phyloP scores from a whole-genome alignment of 2,113 vertebrate species.

The Hoplias malabaricus region DNA sequence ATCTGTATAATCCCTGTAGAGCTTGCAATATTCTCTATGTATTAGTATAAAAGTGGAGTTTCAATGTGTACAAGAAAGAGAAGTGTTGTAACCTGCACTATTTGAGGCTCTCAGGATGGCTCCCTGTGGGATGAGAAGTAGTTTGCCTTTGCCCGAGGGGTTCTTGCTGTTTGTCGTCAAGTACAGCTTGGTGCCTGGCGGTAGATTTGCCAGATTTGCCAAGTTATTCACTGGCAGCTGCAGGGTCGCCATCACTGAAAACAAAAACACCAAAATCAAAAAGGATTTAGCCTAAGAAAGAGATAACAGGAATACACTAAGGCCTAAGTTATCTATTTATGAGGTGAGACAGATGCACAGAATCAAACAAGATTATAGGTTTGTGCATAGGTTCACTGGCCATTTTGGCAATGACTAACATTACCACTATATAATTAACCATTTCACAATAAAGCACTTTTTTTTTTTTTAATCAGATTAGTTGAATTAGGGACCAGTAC shows the following conservation, averaged over 20 bases:
- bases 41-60: too few relatives aligned
- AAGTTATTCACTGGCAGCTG: conserved; percentile 96
- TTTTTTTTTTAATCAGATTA: too few relatives aligned
- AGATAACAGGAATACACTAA: not conserved
- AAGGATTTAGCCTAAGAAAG: not conserved
- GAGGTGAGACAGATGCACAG: too few relatives aligned
- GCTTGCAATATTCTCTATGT: too few relatives aligned
- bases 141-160: conserved; percentile 95
- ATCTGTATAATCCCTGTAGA: too few relatives aligned
- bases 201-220: conserved; percentile 93
- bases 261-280: conserved; percentile 4
- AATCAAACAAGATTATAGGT: too few relatives aligned
- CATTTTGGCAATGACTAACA: too few relatives aligned
- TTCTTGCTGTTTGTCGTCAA: conserved; percentile 98
- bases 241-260: conserved; percentile 93
- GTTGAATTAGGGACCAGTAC: too few relatives aligned
- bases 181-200: conserved; percentile 97
- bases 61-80: not conserved
- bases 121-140: conserved; percentile 96
- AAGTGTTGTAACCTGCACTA: conserved; percentile 63
- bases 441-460: too few relatives aligned
- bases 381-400: too few relatives aligned
- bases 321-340: too few relatives aligned
- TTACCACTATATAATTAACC: too few relatives aligned
- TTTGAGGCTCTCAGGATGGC: conserved; percentile 92